A percentile compares a stretch with the other conserved stretches of the same genome.
phyloP scores from a whole-genome alignment of 2,888 invertebrate genomes.

The Electrophaes corylata region DNA sequence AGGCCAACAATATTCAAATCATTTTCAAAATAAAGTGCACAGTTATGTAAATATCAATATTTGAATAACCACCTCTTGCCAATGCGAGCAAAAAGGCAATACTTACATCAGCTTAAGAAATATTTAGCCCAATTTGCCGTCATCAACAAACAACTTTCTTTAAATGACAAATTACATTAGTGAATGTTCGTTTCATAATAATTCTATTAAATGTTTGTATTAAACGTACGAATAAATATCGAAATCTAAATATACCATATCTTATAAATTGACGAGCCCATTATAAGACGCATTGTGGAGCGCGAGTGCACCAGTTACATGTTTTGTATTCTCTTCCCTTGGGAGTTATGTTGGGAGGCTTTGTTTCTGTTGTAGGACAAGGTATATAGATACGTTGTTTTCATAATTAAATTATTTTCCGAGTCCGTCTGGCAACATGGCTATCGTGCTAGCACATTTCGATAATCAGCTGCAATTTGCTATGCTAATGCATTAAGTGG shows the following conservation, averaged over 20 bases:
- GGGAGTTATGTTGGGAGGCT: too few species aligned
- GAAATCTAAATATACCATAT: background rate
- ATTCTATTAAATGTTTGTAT: background rate
- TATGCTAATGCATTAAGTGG: conserved; percentile 30
- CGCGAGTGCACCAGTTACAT: too few species aligned
- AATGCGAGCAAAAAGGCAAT: background rate
- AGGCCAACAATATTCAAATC: background rate
- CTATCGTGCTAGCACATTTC: conserved; percentile 10
- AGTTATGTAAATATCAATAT: too few species aligned
- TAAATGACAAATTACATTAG: conserved; percentile 4
- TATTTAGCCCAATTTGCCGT: background rate
- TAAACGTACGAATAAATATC: background rate
- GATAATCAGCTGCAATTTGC: conserved; percentile 31
- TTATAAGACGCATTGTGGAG: too few species aligned
- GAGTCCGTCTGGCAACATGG: background rate
- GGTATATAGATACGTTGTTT: background rate
- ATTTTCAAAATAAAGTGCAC: too few species aligned
- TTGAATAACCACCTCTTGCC: background rate
- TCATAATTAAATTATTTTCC: background rate
- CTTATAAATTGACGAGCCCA: too few species aligned
- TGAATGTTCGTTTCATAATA: conserved; percentile 10
- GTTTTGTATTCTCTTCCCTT: too few species aligned
- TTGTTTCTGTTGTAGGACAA: too few species aligned
- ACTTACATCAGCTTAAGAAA: background rate
- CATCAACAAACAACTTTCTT: background rate